Percentiles rank a stretch among this genome's conserved stretches.
These are phyloP conservation scores for Psittacula cyanocephala DNA, from an alignment of 2,113 vertebrate species.

Conservation along the genomic window DNA sequence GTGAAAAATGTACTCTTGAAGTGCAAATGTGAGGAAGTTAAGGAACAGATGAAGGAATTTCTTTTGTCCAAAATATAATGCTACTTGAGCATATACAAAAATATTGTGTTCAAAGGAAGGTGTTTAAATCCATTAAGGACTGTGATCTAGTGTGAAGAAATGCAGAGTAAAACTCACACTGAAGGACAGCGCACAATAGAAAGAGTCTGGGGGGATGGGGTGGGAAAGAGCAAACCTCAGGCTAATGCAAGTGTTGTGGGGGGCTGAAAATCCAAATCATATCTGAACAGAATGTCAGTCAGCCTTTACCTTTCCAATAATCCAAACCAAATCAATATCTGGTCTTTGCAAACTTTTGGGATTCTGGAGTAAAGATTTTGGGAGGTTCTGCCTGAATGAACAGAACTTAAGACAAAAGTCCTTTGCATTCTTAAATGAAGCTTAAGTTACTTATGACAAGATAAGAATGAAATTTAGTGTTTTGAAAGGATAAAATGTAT, in stretches of 20 bases:
- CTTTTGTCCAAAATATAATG: slow-evolving; percentile 28
- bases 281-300: neutral
- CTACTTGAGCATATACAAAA: slow-evolving; percentile 3
- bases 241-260: neutral
- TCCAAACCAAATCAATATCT: neutral
- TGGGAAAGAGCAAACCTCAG: neutral
- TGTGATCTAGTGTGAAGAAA: neutral
- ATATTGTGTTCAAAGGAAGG: neutral
- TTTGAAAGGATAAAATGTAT: neutral
- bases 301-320: neutral
- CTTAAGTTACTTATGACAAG: neutral
- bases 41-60: slow-evolving; percentile 28
- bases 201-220: neutral
- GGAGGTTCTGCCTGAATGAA: neutral
- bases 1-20: slow-evolving; percentile 65
- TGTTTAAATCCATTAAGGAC: neutral
- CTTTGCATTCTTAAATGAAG: neutral
- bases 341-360: neutral
- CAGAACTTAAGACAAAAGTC: neutral
- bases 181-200: neutral
- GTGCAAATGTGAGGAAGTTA: slow-evolving; percentile 36
- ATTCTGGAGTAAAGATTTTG: neutral
- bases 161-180: neutral
- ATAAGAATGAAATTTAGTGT: neutral
- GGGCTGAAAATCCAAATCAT: neutral